Conservation (phyloP, 1,140 invertebrate genomes). For the Bilobella aurantiaca region DNA sequence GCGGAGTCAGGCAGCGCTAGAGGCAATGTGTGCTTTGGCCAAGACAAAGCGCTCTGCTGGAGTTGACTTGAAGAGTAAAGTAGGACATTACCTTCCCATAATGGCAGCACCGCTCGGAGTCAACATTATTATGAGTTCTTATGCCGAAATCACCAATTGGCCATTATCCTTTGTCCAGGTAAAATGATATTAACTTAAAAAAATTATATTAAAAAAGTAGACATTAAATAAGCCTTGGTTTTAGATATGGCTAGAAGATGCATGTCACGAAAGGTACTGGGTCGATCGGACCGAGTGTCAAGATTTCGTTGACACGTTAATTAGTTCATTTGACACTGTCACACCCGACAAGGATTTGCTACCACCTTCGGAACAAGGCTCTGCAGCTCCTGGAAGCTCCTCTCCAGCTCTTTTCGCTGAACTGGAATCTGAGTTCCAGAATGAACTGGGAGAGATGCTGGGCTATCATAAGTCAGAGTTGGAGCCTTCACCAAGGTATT, state of each 20-base stretch:
- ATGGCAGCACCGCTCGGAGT: background rate
- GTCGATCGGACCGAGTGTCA: conserved; percentile 84
- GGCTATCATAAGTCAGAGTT: conserved; percentile 19
- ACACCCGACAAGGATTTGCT: conserved; percentile 52
- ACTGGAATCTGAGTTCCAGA: conserved; percentile 6
- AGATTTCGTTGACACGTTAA: conserved; percentile 83
- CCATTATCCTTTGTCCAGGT: conserved; percentile 20
- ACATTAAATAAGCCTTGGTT: background rate
- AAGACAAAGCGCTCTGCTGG: background rate
- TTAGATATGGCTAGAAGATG: conserved; percentile 85
- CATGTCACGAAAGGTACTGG: conserved; percentile 81
- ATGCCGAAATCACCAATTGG: conserved; percentile 3
- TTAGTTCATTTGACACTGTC: conserved; percentile 76
- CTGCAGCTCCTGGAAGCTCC: conserved; percentile 25
- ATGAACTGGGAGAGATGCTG: conserved; percentile 13
- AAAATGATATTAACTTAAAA: background rate
- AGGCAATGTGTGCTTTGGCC: conserved; percentile 5
- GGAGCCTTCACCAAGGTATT: conserved; percentile 15
- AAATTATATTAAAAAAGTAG: background rate
- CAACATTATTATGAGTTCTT: background rate
- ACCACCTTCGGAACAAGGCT: conserved; percentile 45
- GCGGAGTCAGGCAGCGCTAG: conserved; percentile 9
- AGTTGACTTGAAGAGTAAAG: conserved; percentile 23
- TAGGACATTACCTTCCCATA: background rate
- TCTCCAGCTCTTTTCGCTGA: conserved; percentile 26